phyloP scores from a whole-genome alignment of 2,888 invertebrate species.

The Pherbina coryleti region DNA sequence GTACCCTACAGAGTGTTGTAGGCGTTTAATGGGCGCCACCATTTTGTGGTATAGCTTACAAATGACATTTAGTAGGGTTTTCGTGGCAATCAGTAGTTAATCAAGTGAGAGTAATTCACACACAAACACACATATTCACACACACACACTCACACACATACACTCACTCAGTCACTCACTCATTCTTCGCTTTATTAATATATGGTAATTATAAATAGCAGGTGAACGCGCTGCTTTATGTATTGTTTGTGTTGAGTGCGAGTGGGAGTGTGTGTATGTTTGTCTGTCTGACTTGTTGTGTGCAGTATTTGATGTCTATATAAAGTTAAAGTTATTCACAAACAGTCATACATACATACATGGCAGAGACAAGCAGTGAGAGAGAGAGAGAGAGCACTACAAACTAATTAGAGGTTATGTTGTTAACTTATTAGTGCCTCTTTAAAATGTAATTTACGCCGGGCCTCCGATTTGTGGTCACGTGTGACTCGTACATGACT shows the following conservation, averaged over 20 bases:
- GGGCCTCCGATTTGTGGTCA: too few species aligned
- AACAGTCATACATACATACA: background rate
- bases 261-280: background rate
- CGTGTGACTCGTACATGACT: too few species aligned
- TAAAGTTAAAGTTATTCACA: background rate
- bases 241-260: background rate
- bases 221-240: background rate
- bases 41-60: conserved; percentile 12
- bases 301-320: background rate
- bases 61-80: conserved; percentile 14
- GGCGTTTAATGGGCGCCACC: conserved; percentile 19
- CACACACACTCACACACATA: background rate
- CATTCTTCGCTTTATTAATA: background rate
- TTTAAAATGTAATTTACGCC: too few species aligned
- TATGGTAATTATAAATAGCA: background rate
- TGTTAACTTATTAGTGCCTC: too few species aligned
- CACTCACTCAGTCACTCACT: background rate
- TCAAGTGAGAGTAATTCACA: conserved; percentile 5
- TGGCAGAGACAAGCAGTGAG: background rate
- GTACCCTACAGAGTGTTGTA: background rate
- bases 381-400: background rate
- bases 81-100: conserved; percentile 23
- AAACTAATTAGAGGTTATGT: background rate
- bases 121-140: background rate
- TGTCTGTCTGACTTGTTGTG: background rate